Base-by-base conservation (phyloP, 2,113 vertebrate genomes). In the Heliornis fulica region DNA sequence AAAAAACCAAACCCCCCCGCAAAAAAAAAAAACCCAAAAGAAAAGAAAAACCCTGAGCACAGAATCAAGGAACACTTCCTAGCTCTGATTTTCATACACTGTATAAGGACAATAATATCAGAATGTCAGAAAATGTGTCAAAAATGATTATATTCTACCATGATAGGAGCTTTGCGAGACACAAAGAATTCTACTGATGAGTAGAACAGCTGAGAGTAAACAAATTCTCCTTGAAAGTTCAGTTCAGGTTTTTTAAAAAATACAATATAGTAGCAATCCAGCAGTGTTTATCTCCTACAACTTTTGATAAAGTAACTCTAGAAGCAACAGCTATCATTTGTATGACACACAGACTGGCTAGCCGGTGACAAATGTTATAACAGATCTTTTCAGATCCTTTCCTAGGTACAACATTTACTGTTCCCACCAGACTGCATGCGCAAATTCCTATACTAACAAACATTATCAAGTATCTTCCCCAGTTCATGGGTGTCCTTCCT, bases 41-140 rank as follows among this genome's bases (percentile, higher is more conserved):
- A 23, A 48, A 46, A 25, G 16, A 50, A 25, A 25, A 14, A 23
- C 13, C 48, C 34, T 38, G 40, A 91, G 78, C 29, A 90, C 12
- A 90, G 89, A 88, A 91, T 90, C 87, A 95, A 93, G 75, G 59
- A 88, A 86, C 19, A 54, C 63, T 77, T 93, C 71, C 66, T 80
- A 94, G 63, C 38, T 90, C 43, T 90, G 90, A 87, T 57, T 72
- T 53, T 72, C 50, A 86, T 36, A 22, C 0, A 2, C 36, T 56
- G 50, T 32, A 43, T 63, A 88, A 70, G 71, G 64, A 92, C 87
- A 94, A 78, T 78, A 95, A 53, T 41, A 91, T 26, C 78, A 66
- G 57, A 76, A 91, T 80, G 53, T 65, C 61, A 93, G 45, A 93
- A 91, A 90, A 89, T 72, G 71, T 88, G 68, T 86, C 34, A 87